Evolutionary conservation across 2,888 invertebrate species (phyloP).

Genomic region (Argynnis bischoffii): DNA sequence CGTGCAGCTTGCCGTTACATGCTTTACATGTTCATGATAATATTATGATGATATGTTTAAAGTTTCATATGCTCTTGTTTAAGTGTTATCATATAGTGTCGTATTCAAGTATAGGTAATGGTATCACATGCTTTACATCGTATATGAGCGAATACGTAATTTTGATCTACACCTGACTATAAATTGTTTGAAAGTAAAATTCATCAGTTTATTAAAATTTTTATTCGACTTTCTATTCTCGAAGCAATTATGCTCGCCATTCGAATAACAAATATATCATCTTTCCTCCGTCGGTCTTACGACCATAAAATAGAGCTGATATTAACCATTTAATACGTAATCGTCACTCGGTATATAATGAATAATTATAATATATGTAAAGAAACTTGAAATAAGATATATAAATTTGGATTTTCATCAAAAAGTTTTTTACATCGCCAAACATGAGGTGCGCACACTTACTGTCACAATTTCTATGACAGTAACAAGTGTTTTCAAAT

Average conservation of each 20-base stretch:
- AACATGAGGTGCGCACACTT: too few species aligned
- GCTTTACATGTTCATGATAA: not conserved
- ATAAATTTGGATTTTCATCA: too few species aligned
- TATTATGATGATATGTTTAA: not conserved
- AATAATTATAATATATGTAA: not conserved
- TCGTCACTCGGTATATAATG: not conserved
- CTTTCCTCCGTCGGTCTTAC: constrained; percentile 9
- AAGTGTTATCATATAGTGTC: too few species aligned
- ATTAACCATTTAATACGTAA: constrained; percentile 2
- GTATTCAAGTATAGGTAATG: too few species aligned
- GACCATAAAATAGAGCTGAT: constrained; percentile 2
- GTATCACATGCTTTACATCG: not conserved
- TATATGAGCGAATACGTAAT: constrained; percentile 6
- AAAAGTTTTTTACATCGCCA: too few species aligned
- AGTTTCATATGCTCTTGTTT: too few species aligned
- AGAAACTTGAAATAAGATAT: too few species aligned
- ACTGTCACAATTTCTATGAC: too few species aligned
- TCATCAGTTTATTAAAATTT: constrained; percentile 37
- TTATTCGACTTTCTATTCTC: constrained; percentile 42
- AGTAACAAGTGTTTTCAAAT: too few species aligned
- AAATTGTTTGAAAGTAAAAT: constrained; percentile 41
- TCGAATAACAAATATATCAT: constrained; percentile 28
- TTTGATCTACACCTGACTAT: constrained; percentile 13
- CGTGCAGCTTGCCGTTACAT: not conserved
- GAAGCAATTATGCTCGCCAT: constrained; percentile 29